phyloP scores from a whole-genome alignment of 2,797 vertebrate species.

The Lycodopsis pacificus region DNA sequence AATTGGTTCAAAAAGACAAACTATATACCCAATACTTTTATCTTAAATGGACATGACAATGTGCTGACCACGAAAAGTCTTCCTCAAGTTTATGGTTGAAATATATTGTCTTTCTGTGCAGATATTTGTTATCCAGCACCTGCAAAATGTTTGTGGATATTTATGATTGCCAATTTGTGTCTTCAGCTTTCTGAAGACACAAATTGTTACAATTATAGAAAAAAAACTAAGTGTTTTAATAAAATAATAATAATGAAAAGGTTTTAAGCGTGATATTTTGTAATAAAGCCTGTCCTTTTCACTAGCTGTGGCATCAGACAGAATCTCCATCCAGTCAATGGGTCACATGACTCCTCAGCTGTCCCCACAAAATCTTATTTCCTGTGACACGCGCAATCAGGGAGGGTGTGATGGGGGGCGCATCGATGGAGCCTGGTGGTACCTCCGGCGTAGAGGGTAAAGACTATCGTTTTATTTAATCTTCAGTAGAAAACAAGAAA shows the following conservation, averaged over 20 bases:
- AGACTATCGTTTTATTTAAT: not conserved
- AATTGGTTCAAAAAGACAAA: not conserved
- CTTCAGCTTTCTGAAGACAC: not conserved
- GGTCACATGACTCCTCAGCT: constrained; percentile 95
- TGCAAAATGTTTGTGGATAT: not conserved
- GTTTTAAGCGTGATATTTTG: not conserved
- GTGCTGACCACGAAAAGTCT: not conserved
- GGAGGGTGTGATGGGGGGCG: constrained; percentile 92
- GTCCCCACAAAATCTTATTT: constrained; percentile 96
- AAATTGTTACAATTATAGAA: not conserved
- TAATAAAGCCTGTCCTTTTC: constrained; percentile 5
- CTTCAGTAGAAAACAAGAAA: not conserved
- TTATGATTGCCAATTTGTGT: not conserved
- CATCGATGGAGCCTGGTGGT: constrained; percentile 97
- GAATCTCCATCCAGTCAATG: constrained; percentile 98
- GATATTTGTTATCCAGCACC: not conserved
- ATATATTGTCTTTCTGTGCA: not conserved
- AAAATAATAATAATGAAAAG: not conserved
- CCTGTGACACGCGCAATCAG: constrained; percentile 94
- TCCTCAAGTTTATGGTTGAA: not conserved
- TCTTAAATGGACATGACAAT: not conserved
- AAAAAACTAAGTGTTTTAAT: too few relatives aligned
- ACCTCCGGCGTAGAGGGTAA: constrained; percentile 91
- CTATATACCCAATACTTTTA: not conserved
- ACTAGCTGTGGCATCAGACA: constrained; percentile 94